Base-by-base conservation (phyloP, 1,140 invertebrate species). In the Atopsyche davidsoni region DNA sequence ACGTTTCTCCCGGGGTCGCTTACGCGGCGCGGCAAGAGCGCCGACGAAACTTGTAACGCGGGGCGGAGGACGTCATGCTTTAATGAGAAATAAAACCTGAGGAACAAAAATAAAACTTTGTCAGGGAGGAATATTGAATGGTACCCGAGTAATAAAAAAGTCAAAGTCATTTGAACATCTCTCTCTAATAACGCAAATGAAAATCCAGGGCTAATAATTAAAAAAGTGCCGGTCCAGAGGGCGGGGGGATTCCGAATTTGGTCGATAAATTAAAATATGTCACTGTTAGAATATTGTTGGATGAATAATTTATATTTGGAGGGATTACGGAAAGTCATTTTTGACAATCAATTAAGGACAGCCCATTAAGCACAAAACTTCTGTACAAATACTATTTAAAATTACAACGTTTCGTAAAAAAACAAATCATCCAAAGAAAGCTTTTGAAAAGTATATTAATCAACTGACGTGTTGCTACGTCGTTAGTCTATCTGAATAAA, bases 81-180 rank as follows among this genome's bases (percentile, higher is more conserved):
- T 57, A 57, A 57, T 57, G 51, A 57, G 55, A 53, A 57, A 53
- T 57, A 57, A 57, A 57, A 57, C 36, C 51, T 51, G 23, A 57
- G 46, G 50, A 50, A 53, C 46, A 57, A 57, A 57, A 53, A 57
- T 53, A 57, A 34, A 53, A 57, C 55, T 57, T 53, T 57, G 17
- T 34, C 21, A 14, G 23, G 47, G 43, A 49, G 41, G 39, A 44
- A 35, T 56, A 52, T 57, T 51, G 54, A 52, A 52, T 57, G 49
- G 38, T 36, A 25, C 43, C 14, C 23, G 32, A 35, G 38, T 51
- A 40, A 51, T 46, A 46, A 46, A 39, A 42, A 47, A 55, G 35
- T 46, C 48, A 46, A 45, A 46, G 48, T 55, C 53, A 55, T 52
- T 52, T 36, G 50, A 31, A 46, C 50, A 52, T 52, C 46, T 46